A percentile compares a stretch with the other conserved stretches of the same genome.
These are phyloP conservation scores for Candoia aspera DNA, from an alignment of 2,113 vertebrate genomes.

Conservation along the genomic window DNA sequence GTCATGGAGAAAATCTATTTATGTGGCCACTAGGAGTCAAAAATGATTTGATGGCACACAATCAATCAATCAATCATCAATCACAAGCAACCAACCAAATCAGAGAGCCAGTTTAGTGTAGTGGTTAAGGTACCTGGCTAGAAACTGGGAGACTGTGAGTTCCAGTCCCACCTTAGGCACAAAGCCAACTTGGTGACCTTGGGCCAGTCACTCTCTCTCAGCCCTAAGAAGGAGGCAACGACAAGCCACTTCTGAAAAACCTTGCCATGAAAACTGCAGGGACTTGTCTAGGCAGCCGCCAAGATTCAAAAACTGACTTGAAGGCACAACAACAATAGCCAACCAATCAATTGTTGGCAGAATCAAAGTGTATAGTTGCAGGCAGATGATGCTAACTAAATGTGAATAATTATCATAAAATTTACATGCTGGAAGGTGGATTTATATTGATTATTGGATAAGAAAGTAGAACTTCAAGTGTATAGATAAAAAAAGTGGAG, in stretches of 20 bases:
- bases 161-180: neutral
- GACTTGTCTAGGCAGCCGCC: no score
- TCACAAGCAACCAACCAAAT: no score
- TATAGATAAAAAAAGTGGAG: constrained; percentile 29
- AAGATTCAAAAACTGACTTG: no score
- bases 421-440: neutral
- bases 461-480: constrained; percentile 28
- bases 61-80: no score
- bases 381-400: constrained; percentile 31
- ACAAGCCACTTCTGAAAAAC: neutral
- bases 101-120: neutral
- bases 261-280: neutral
- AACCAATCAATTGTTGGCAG: neutral
- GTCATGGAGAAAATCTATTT: neutral
- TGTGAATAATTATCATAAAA: constrained; percentile 11
- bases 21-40: neutral
- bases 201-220: neutral
- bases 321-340: no score
- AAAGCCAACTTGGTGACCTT: neutral
- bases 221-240: neutral
- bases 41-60: neutral
- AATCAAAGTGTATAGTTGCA: constrained; percentile 27
- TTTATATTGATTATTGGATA: constrained; percentile 27
- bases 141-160: neutral
- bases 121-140: neutral